Base-by-base conservation (phyloP, 1,140 invertebrate genomes). In the Riptortus pedestris region DNA sequence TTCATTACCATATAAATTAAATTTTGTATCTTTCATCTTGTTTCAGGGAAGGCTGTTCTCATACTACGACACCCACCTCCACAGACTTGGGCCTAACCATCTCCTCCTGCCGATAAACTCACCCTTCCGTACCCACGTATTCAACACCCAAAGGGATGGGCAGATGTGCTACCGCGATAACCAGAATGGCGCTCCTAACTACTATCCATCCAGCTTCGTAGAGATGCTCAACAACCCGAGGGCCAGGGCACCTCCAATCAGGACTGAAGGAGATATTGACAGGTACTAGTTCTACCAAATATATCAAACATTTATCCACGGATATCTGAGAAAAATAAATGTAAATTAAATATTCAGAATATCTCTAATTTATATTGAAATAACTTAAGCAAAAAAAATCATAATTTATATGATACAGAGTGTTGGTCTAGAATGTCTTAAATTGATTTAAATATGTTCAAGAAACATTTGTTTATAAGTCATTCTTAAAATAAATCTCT, bases 31-130 rank as follows among this genome's bases (percentile, higher is more conserved):
- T n/a, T n/a, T n/a, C n/a, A n/a, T n/a, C n/a, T n/a, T n/a, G n/a
- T 59, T 43, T 59, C 90, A 93, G 75, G 94, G 91, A 31, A 85
- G 96, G 68, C 76, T 98, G 5, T 96, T 96, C 73, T 84, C 92
- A 11, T 99, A 99, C 74, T 82, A 81, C 9, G 96, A 99, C 75
- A 94, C 96, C 4, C 93, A 97, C 70, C 83, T 90, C 65, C 87
- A 97, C 75, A 85, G 95, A 20, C 79, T 98, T 33, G 96, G 96
- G 33, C 81, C 88, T 0, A 98, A 98, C 74, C 93, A 87, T 75
- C 78, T 87, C 47, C 92, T 96, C 73, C 80, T 98, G 43, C 89
- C 93, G 9, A 91, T 98, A n/a, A 98, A 98, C 74, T 91, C 90
- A 70, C 93, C 95, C 0, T 91, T 84, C 68, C 72, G 75, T 16